Base-by-base conservation (phyloP, 2,797 vertebrate genomes). In the Sebastolobus alascanus region DNA sequence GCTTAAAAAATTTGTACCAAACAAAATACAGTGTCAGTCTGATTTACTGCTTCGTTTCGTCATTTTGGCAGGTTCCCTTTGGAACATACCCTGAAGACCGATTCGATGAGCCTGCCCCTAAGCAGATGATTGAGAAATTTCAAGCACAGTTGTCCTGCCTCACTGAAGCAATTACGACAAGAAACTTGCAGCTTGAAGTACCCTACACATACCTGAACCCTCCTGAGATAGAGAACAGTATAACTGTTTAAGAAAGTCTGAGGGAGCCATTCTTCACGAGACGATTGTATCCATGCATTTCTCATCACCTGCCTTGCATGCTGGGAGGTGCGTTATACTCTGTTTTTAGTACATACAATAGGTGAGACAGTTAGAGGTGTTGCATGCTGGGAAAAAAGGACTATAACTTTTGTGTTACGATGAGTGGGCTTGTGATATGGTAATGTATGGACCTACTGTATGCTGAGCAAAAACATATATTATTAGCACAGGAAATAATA, bases 51-150 rank as follows among this genome's bases (percentile, higher is more conserved):
- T 31, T 56, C 16, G 13, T 43, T 16, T 43, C 65, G 14, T 66
- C 6, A 46, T 50, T 74, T 46, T 33, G 29, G 3, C 83, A 97
- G 96, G 79, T 96, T 38, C 73, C 33, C 18, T 55, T 97, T 69
- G 95, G 96, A 9, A 52, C 65, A 6, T 96, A 94, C 55, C 91
- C 94, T 22, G 90, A 95, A 29, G 87, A 95, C 3, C 88, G 88
- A 60, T 95, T 96, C 29, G 84, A 94, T 13, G 90, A 93, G 43
- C 35, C 81, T 11, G 73, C 35, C 3, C 61, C 73, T 18, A 88
- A 92, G 60, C 80, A 86, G 77, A 84, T 93, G 67, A 92, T 95
- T 5, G 75, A 55, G n/a, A 79, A 88, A 33, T 91, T 96, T 73
- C 93, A 90, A 78, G 85, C 54, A 25, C 89, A 95, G 29, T 40